phyloP scores from a whole-genome alignment of 2,888 invertebrate genomes.

The Latrodectus hesperus region DNA sequence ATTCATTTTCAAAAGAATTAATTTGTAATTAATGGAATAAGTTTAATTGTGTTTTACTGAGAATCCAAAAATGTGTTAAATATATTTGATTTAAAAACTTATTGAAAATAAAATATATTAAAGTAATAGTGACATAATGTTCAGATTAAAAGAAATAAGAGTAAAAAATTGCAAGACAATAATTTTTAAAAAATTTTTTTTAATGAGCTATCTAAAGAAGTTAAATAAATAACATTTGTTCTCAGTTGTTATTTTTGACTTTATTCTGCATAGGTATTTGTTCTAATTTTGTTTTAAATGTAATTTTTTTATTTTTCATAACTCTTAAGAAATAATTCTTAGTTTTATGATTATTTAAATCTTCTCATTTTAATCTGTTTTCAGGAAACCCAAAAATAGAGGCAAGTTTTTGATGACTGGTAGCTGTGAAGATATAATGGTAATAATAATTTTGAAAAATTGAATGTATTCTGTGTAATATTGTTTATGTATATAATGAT shows the following conservation, averaged over 20 bases:
- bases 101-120: no score
- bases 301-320: background rate
- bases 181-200: no score
- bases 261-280: background rate
- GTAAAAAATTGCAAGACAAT: no score
- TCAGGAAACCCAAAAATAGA: constrained; percentile 45
- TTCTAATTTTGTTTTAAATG: background rate
- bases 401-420: constrained; percentile 49
- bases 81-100: no score
- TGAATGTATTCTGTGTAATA: background rate
- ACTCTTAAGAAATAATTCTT: background rate
- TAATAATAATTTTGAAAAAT: background rate
- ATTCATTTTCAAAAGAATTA: no score
- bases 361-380: background rate
- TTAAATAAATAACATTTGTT: background rate
- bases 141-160: no score
- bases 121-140: no score
- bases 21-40: no score
- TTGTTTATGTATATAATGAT: constrained; percentile 7
- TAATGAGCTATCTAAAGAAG: no score
- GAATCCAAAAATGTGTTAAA: no score
- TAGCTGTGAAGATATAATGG: constrained; percentile 39
- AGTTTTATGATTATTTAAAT: no score
- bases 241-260: background rate
- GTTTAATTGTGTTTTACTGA: no score